Evolutionary conservation across 2,797 vertebrate species (phyloP), one percentile per base, ranked within the genome.

Genomic region (Notoglanidium macrostoma): DNA sequence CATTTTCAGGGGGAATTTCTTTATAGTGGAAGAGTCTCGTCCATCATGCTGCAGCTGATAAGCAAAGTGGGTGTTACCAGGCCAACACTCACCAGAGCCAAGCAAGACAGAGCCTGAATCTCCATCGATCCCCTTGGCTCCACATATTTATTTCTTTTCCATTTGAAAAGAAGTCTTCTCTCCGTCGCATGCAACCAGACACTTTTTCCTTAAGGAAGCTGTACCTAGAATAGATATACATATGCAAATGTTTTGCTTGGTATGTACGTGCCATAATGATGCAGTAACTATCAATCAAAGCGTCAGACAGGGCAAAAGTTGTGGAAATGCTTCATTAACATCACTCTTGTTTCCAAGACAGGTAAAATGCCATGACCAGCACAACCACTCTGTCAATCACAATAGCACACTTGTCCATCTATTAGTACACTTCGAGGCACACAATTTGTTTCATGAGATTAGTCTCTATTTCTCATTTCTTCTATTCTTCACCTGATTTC

Each of bases 281-380:
- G 90, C 88, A 90, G 90, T 78, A 87, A 91, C 91, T 91, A 91
- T 91, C 88, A 91, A 87, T 91, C 90, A 91, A 90, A 90, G 86
- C 79, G 70, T 90, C 59, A 83, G 89, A 87, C 67, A 78, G 86
- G 85, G 55, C 87, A 84, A 85, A 86, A 86, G 87, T 87, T 79
- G 85, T 85, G 84, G 61, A 86, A 86, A 85, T 88, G 84, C 84
- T 87, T 88, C 73, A 90, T 87, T 89, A 83, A 83, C 86, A 84
- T 89, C 86, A 68, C n/a, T 87, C 80, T 84, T 86, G 74, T 72
- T 86, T 86, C 57, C 72, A 72, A 83, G 85, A 68, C 83, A 87
- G 83, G 77, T 88, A 84, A 87, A 86, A 86, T 83, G 76, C 83
- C 77, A 86, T 55, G 84, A 68, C 85, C 74, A 88, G 67, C 83